These are phyloP conservation scores for Cyclophora punctaria DNA, from an alignment of 2,888 invertebrate genomes.

Conservation along the genomic window DNA sequence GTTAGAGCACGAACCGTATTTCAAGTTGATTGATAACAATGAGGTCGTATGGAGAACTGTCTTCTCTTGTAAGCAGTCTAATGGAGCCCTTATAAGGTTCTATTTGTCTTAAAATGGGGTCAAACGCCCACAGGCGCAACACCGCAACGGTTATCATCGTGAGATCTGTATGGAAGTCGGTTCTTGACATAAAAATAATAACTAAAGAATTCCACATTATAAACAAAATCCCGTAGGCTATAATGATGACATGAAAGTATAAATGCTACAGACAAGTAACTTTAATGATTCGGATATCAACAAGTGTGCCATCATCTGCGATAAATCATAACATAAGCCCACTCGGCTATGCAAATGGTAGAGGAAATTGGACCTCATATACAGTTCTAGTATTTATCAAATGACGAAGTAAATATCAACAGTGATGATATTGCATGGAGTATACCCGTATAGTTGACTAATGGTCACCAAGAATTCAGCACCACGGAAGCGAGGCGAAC, in stretches of 20 bases:
- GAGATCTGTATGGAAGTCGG: slow-evolving; percentile 29
- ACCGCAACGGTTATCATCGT: slow-evolving; percentile 45
- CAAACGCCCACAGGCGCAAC: slow-evolving; percentile 44
- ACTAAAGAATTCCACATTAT: slow-evolving; percentile 21
- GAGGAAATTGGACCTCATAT: slow-evolving; percentile 20
- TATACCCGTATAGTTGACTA: slow-evolving; percentile 16
- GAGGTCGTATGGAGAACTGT: slow-evolving; percentile 37
- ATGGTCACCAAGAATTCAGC: slow-evolving; percentile 16
- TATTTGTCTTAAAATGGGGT: slow-evolving; percentile 39
- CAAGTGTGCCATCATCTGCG: slow-evolving; percentile 12
- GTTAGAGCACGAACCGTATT: slow-evolving; percentile 19
- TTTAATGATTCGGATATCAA: slow-evolving; percentile 6
- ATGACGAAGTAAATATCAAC: slow-evolving; percentile 15
- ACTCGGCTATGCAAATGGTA: slow-evolving; percentile 14
- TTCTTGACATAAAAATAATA: slow-evolving; percentile 33
- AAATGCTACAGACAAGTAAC: not conserved
- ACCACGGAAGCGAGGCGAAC: slow-evolving; percentile 23
- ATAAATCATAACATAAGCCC: slow-evolving; percentile 12
- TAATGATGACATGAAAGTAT: not conserved
- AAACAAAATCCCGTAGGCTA: not conserved
- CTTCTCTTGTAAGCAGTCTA: slow-evolving; percentile 36
- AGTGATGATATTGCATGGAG: slow-evolving; percentile 7
- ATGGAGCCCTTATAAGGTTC: slow-evolving; percentile 52
- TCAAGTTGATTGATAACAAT: slow-evolving; percentile 25
- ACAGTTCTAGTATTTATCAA: slow-evolving; percentile 19